Evolutionary conservation across 2,888 invertebrate genomes (phyloP).

Genomic region (Idaea biselata): DNA sequence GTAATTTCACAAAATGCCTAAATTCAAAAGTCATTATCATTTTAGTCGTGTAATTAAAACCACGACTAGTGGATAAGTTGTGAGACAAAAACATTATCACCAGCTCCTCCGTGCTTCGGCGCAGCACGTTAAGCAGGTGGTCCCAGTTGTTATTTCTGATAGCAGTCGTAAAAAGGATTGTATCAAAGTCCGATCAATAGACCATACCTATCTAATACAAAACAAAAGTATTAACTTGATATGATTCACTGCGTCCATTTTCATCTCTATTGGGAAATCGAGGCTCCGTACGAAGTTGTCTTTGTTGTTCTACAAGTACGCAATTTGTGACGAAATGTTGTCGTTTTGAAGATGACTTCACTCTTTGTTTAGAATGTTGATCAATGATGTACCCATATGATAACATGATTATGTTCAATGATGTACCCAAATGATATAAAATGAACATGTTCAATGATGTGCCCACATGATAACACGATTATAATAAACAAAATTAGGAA

Average conservation of each 20-base stretch:
- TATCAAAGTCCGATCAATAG: neutral
- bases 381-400: neutral
- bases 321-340: neutral
- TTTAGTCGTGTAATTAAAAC: too few relatives aligned
- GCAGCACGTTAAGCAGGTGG: too few relatives aligned
- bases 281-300: neutral
- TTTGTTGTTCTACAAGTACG: conserved; percentile 1
- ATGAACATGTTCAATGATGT: neutral
- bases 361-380: neutral
- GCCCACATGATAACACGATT: neutral
- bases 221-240: neutral
- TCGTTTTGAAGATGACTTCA: neutral
- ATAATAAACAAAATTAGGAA: too few relatives aligned
- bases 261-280: neutral
- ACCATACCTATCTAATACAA: neutral
- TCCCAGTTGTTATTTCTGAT: too few relatives aligned
- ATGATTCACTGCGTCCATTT: neutral
- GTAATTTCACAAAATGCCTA: too few relatives aligned
- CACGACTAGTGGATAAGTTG: too few relatives aligned
- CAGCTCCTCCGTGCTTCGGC: too few relatives aligned
- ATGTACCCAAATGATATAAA: neutral
- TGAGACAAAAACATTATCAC: too few relatives aligned
- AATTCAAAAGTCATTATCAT: too few relatives aligned
- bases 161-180: too few relatives aligned
- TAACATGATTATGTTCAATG: neutral